Conservation (phyloP, 2,888 invertebrate genomes). For the Sesamia inferens region DNA sequence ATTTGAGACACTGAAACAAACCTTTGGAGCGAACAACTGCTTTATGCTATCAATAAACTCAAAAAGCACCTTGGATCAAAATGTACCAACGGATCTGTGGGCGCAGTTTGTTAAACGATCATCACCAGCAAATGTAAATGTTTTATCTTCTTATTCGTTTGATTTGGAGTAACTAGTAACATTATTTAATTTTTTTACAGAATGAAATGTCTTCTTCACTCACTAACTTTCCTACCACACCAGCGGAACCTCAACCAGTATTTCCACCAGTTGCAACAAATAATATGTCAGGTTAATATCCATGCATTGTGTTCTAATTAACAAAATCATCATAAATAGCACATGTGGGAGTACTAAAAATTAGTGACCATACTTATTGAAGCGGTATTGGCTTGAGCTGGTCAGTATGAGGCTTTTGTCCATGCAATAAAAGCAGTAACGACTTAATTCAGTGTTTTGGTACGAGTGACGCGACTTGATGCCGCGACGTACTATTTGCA, state of each 20-base stretch:
- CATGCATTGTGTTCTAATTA: not conserved
- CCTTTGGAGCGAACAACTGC: conserved; percentile 96
- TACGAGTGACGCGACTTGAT: not conserved
- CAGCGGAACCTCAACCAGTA: conserved; percentile 74
- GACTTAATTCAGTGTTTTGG: not conserved
- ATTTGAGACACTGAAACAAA: conserved; percentile 95
- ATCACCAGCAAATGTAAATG: conserved; percentile 85
- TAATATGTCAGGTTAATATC: conserved; percentile 65
- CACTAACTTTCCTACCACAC: conserved; percentile 71
- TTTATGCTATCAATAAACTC: conserved; percentile 98
- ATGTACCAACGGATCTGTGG: conserved; percentile 95
- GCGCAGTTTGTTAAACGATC: conserved; percentile 93
- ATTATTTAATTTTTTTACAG: conserved; percentile 66
- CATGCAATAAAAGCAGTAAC: not conserved
- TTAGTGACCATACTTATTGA: not conserved
- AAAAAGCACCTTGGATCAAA: conserved; percentile 89
- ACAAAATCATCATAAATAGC: conserved; percentile 1
- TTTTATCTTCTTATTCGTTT: conserved; percentile 54
- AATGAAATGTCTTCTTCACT: conserved; percentile 75
- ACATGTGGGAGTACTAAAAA: not conserved
- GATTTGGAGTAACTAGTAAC: not conserved
- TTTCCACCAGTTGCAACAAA: conserved; percentile 63
- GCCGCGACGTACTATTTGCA: not conserved
- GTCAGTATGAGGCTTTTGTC: not conserved
- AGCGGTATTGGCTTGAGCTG: not conserved